Conservation (phyloP, 2,888 invertebrate species). For the Lithosia quadra region DNA sequence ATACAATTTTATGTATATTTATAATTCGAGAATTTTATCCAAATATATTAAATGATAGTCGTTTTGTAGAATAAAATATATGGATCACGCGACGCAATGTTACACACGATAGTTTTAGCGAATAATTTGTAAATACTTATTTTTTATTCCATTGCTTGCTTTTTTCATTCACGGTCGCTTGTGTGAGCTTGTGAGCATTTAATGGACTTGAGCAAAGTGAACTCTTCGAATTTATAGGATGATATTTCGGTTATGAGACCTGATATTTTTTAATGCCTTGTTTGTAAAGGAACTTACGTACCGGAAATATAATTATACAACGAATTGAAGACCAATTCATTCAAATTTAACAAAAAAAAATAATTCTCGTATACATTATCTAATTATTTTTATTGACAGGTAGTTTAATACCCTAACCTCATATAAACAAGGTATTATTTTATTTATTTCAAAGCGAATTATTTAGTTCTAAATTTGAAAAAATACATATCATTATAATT, state of each 20-base stretch:
- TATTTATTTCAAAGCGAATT: constrained; percentile 26
- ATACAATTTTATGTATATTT: constrained; percentile 53
- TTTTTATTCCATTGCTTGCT: constrained; percentile 46
- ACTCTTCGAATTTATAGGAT: constrained; percentile 19
- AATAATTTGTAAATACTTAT: constrained; percentile 63
- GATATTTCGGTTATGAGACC: constrained; percentile 7
- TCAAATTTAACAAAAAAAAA: neutral
- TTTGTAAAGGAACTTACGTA: constrained; percentile 26
- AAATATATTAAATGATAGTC: constrained; percentile 77
- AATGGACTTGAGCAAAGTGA: constrained; percentile 24
- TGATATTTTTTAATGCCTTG: constrained; percentile 27
- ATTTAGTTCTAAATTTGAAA: constrained; percentile 36
- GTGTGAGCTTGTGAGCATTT: constrained; percentile 34
- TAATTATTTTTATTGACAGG: neutral
- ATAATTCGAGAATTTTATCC: constrained; percentile 73
- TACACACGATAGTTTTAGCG: constrained; percentile 50
- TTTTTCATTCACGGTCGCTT: constrained; percentile 41
- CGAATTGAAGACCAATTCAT: neutral
- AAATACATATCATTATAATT: constrained; percentile 62
- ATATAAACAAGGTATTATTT: constrained; percentile 40
- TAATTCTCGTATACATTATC: neutral
- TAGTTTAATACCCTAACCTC: constrained; percentile 10
- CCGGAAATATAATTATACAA: neutral
- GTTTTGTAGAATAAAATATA: constrained; percentile 62
- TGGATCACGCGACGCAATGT: constrained; percentile 61